Conservation (phyloP, 2,888 invertebrate species). For the Tiphia femorata region DNA sequence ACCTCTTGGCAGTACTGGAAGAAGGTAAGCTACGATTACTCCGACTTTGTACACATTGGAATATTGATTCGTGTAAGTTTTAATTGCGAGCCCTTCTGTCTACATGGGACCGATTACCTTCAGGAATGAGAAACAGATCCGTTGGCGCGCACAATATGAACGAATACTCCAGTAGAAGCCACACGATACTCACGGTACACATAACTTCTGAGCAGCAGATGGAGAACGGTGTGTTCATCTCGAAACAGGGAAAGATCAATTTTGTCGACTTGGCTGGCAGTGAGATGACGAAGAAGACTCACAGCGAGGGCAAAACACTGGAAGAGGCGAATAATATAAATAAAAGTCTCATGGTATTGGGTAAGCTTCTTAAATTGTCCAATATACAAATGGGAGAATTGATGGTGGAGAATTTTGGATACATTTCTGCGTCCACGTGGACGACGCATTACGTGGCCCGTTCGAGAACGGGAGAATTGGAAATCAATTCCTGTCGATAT, state of each 20-base stretch:
- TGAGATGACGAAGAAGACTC: slow-evolving; percentile 94
- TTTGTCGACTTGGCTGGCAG: slow-evolving; percentile 98
- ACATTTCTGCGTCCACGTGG: too few relatives aligned
- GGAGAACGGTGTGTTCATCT: slow-evolving; percentile 86
- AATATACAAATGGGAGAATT: too few relatives aligned
- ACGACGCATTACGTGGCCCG: too few relatives aligned
- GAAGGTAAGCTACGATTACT: too few relatives aligned
- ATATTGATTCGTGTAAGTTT: not conserved
- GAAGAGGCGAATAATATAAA: slow-evolving; percentile 97
- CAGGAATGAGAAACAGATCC: slow-evolving; percentile 90
- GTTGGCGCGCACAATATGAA: slow-evolving; percentile 94
- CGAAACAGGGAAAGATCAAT: slow-evolving; percentile 94
- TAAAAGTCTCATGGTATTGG: slow-evolving; percentile 93
- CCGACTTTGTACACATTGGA: too few relatives aligned
- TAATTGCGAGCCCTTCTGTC: too few relatives aligned
- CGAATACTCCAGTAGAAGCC: slow-evolving; percentile 92
- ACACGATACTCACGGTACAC: slow-evolving; percentile 91
- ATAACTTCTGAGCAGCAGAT: slow-evolving; percentile 85
- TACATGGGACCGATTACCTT: too few relatives aligned
- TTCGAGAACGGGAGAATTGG: too few relatives aligned
- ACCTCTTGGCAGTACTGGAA: slow-evolving; percentile 92
- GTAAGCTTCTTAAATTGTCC: too few relatives aligned
- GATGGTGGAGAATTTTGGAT: too few relatives aligned
- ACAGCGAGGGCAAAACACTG: slow-evolving; percentile 87
- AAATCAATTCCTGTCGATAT: too few relatives aligned